phyloP scores from a whole-genome alignment of 1,140 invertebrate species.

The Drosophila yakuba region DNA sequence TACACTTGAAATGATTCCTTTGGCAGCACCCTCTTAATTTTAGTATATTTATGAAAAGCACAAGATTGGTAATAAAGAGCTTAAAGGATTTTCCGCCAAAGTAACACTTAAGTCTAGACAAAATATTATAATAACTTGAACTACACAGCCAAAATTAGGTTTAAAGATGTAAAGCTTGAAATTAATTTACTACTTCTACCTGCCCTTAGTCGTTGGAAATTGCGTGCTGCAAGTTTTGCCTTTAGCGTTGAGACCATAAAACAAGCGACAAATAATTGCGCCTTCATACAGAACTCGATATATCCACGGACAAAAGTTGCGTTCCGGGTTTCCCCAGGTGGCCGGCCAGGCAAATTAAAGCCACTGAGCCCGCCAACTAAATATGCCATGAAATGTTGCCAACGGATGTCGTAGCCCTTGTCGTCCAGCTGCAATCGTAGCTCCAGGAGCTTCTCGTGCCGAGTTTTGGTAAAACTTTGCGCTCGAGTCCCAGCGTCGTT shows the following conservation, averaged over 20 bases:
- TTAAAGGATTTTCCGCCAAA: constrained; percentile 13
- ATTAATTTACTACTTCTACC: neutral
- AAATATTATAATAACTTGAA: too few relatives aligned
- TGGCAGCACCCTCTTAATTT: neutral
- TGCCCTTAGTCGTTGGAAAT: neutral
- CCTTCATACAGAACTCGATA: constrained; percentile 25
- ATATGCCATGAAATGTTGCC: constrained; percentile 68
- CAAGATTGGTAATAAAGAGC: constrained; percentile 31
- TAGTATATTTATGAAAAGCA: constrained; percentile 13
- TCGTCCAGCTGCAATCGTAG: constrained; percentile 17
- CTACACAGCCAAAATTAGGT: too few relatives aligned
- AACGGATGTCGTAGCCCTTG: constrained; percentile 59
- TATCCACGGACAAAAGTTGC: constrained; percentile 20
- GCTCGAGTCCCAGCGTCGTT: constrained; percentile 54
- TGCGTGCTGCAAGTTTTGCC: constrained; percentile 1
- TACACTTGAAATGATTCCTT: constrained; percentile 44
- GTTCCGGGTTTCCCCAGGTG: constrained; percentile 42
- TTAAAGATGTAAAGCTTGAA: neutral
- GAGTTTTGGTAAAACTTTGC: constrained; percentile 53
- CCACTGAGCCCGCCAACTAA: constrained; percentile 67
- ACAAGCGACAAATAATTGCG: constrained; percentile 48
- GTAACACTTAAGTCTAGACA: neutral
- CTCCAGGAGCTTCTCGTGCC: constrained; percentile 6
- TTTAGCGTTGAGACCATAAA: constrained; percentile 33
- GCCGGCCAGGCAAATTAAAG: constrained; percentile 70